Evolutionary conservation across 2,888 invertebrate genomes (phyloP).

Genomic region (Nomada hirtipes): DNA sequence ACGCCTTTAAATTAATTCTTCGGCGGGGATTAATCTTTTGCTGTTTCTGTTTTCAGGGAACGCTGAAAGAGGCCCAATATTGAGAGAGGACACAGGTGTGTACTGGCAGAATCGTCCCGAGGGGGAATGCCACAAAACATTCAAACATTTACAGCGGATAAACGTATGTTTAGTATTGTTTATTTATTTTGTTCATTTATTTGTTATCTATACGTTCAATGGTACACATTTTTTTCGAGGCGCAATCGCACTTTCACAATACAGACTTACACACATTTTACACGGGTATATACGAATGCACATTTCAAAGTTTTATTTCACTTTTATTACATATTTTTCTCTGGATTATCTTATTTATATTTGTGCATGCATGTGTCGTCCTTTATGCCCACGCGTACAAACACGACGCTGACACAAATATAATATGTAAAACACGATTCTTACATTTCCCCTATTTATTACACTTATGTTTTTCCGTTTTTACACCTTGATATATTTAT

Average conservation of each 20-base stretch:
- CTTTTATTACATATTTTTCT: too few relatives aligned
- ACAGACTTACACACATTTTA: too few relatives aligned
- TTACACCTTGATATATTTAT: too few relatives aligned
- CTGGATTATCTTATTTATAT: too few relatives aligned
- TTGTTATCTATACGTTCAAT: constrained; percentile 30
- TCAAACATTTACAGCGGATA: constrained; percentile 45
- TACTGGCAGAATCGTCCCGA: constrained; percentile 59
- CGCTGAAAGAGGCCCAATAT: constrained; percentile 51
- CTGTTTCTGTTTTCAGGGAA: constrained; percentile 62
- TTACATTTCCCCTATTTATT: background rate
- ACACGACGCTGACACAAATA: too few relatives aligned
- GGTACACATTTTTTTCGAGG: background rate
- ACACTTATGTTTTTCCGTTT: too few relatives aligned
- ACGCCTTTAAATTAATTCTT: background rate
- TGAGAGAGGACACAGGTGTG: constrained; percentile 66
- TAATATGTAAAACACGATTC: too few relatives aligned
- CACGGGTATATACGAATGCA: too few relatives aligned
- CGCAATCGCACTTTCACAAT: too few relatives aligned
- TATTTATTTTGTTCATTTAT: constrained; percentile 31
- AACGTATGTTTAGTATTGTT: constrained; percentile 66
- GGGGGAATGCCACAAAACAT: constrained; percentile 60
- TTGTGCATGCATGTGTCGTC: too few relatives aligned
- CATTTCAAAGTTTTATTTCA: too few relatives aligned
- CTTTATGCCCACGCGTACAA: too few relatives aligned
- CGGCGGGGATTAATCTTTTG: constrained; percentile 47